phyloP scores from a whole-genome alignment of 2,113 vertebrate genomes.

The Camelus dromedarius region DNA sequence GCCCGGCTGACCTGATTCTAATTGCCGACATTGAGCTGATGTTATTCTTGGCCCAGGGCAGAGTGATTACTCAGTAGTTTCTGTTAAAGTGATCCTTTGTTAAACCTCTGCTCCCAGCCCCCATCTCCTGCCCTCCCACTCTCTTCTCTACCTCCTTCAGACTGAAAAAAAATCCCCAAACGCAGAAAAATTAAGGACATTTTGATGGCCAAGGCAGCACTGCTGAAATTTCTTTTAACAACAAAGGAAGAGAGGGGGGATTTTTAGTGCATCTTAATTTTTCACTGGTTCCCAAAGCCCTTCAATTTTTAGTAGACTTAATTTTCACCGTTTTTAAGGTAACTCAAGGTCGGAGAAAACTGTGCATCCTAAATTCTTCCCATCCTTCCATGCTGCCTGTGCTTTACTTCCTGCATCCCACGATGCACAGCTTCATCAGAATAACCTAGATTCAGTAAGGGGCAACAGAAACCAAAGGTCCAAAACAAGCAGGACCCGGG shows the following conservation, averaged over 20 bases:
- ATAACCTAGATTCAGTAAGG: neutral
- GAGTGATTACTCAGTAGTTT: slow-evolving; percentile 91
- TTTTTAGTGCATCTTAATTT: slow-evolving; percentile 59
- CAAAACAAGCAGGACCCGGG: neutral
- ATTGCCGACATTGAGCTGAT: slow-evolving; percentile 92
- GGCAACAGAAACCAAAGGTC: neutral
- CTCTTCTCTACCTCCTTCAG: slow-evolving; percentile 77
- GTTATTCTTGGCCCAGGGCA: slow-evolving; percentile 91
- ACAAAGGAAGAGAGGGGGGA: neutral
- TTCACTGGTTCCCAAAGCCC: neutral
- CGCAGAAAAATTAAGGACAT: slow-evolving; percentile 78
- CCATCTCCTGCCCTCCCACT: slow-evolving; percentile 78
- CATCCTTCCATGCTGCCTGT: neutral
- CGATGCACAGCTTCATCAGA: neutral
- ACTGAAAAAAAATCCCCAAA: slow-evolving; percentile 78
- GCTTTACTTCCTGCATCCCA: neutral
- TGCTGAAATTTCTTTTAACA: slow-evolving; percentile 72
- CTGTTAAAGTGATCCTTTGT: slow-evolving; percentile 93
- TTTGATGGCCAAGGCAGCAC: slow-evolving; percentile 71
- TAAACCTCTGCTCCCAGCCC: slow-evolving; percentile 84
- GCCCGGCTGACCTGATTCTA: slow-evolving; percentile 87
- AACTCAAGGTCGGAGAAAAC: neutral
- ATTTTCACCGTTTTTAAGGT: neutral
- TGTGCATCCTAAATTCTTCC: neutral
- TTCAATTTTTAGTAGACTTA: slow-evolving; percentile 34